Evolutionary conservation across 2,113 vertebrate species (phyloP).

Genomic region (Oxyura jamaicensis): DNA sequence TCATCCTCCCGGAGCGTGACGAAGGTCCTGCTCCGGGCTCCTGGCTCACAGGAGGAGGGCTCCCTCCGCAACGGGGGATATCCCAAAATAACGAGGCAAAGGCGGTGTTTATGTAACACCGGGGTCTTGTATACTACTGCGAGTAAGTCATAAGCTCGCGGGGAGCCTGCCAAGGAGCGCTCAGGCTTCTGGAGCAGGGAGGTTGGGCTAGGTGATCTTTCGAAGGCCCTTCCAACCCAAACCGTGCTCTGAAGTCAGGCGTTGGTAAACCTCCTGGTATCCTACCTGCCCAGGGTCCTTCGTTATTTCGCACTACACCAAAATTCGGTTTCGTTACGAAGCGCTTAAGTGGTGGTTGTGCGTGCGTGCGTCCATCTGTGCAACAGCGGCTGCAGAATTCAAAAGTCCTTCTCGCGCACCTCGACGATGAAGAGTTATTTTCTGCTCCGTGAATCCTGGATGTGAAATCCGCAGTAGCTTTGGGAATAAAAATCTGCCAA

Average conservation of each 20-base stretch:
- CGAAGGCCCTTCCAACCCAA: no score
- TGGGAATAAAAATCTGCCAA: background rate
- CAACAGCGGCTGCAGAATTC: rapidly evolving
- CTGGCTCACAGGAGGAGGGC: background rate
- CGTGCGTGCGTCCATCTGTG: background rate
- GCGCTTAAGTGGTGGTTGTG: background rate
- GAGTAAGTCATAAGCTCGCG: background rate
- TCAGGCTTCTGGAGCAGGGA: background rate
- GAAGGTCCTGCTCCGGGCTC: no score
- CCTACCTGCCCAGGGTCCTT: background rate
- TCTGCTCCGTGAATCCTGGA: background rate
- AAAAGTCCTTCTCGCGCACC: rapidly evolving
- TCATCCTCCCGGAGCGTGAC: no score
- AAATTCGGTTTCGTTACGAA: background rate
- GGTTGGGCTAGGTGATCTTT: no score
- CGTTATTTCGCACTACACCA: background rate
- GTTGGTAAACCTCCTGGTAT: background rate
- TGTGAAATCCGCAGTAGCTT: background rate
- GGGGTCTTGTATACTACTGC: background rate
- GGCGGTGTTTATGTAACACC: background rate
- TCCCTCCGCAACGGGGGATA: slow-evolving; percentile 3
- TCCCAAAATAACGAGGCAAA: slow-evolving; percentile 48
- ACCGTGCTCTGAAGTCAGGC: no score
- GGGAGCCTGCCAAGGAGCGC: slow-evolving; percentile 24
- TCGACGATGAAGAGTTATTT: background rate